Conservation (phyloP, 2,888 invertebrate species). For the Philonicus albiceps region DNA sequence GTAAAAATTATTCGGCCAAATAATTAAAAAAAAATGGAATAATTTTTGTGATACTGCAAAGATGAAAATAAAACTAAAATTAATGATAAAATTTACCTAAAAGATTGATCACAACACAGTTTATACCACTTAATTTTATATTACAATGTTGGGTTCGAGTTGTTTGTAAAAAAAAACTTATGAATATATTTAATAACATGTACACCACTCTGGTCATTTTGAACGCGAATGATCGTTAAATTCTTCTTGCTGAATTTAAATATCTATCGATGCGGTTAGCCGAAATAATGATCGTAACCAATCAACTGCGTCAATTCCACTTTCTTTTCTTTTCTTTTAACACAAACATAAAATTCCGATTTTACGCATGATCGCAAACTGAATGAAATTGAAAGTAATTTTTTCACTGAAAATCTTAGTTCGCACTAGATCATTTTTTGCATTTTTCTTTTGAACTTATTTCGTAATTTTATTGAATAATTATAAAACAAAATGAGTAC, state of each 20-base stretch:
- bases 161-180: not conserved
- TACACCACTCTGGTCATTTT: not conserved
- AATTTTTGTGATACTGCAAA: not conserved
- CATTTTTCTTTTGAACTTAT: not conserved
- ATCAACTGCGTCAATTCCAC: not conserved
- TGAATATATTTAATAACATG: not conserved
- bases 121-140: not conserved
- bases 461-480: not conserved
- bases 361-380: not conserved
- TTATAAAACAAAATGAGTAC: not conserved
- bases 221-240: not conserved
- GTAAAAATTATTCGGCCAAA: no score
- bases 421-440: not conserved
- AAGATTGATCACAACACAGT: not conserved
- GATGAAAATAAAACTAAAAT: not conserved
- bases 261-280: not conserved
- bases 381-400: not conserved
- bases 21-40: no score
- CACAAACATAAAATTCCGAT: not conserved
- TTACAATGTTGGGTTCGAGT: not conserved
- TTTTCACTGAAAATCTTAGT: not conserved
- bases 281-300: not conserved
- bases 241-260: not conserved
- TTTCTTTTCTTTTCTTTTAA: not conserved
- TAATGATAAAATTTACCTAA: not conserved